A percentile compares a stretch with the other conserved stretches of the same genome.
phyloP scores from a whole-genome alignment of 2,888 invertebrate genomes.

The Dicycla oo region DNA sequence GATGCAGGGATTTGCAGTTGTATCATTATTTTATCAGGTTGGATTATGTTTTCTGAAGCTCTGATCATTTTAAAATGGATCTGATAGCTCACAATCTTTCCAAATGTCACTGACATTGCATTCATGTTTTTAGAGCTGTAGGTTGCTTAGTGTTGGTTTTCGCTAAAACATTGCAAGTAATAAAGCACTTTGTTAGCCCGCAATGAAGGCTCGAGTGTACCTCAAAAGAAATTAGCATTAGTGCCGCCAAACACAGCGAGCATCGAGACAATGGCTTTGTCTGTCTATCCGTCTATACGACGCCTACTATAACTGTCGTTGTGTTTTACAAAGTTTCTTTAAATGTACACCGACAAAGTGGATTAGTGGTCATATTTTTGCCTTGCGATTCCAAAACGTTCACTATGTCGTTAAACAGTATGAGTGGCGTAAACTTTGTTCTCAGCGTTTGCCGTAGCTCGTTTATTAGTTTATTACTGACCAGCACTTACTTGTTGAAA shows the following conservation, averaged over 20 bases:
- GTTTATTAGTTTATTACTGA: slow-evolving; percentile 67
- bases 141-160: slow-evolving; percentile 67
- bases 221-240: slow-evolving; percentile 89
- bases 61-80: not conserved
- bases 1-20: slow-evolving; percentile 34
- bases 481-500: slow-evolving; percentile 61
- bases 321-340: slow-evolving; percentile 79
- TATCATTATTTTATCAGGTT: slow-evolving; percentile 29
- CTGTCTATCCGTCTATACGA: slow-evolving; percentile 82
- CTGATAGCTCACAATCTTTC: not conserved
- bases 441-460: slow-evolving; percentile 56
- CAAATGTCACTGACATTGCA: slow-evolving; percentile 14
- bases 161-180: slow-evolving; percentile 79
- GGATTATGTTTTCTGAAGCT: slow-evolving; percentile 8
- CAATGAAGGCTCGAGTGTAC: slow-evolving; percentile 79
- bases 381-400: slow-evolving; percentile 66
- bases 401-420: slow-evolving; percentile 65
- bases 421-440: slow-evolving; percentile 70
- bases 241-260: slow-evolving; percentile 83
- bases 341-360: slow-evolving; percentile 75
- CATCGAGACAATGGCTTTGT: slow-evolving; percentile 88
- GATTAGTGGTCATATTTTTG: slow-evolving; percentile 64
- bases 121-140: slow-evolving; percentile 55
- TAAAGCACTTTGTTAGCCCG: slow-evolving; percentile 79
- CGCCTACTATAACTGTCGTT: slow-evolving; percentile 81